These are phyloP conservation scores for Cyanocitta stelleri DNA, from an alignment of 2,113 vertebrate genomes.

Conservation along the genomic window DNA sequence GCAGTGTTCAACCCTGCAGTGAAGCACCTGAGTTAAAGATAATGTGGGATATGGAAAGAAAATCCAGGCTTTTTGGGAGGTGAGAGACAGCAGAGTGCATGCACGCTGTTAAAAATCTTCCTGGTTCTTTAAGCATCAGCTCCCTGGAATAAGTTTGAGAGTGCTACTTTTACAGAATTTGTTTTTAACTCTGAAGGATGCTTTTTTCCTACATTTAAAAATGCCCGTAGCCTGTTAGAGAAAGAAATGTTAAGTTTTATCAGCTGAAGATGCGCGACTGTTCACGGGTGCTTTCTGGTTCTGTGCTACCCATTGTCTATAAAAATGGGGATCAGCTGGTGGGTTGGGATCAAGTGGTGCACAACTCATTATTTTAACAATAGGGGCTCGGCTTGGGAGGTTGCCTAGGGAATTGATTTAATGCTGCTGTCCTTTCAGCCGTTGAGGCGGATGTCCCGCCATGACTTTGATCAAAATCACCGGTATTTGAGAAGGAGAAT, in stretches of 20 bases:
- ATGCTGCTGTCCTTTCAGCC: slow-evolving; percentile 41
- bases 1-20: not conserved
- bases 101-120: not conserved
- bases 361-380: slow-evolving; percentile 70
- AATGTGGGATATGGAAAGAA: not conserved
- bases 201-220: not conserved
- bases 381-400: slow-evolving; percentile 47
- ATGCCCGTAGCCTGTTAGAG: not conserved
- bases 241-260: not conserved
- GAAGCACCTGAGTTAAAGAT: not conserved
- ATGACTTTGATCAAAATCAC: slow-evolving; percentile 53
- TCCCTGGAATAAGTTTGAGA: not conserved
- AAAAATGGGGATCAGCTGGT: slow-evolving; percentile 62
- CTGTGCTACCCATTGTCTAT: slow-evolving; percentile 49
- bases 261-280: not conserved
- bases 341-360: slow-evolving; percentile 45
- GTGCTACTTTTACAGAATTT: not conserved
- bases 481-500: not conserved
- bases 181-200: not conserved
- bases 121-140: not conserved
- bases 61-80: not conserved
- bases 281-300: not conserved
- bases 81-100: not conserved
- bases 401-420: slow-evolving; percentile 60
- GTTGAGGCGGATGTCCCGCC: not conserved